These are phyloP conservation scores for Callitettix versicolor DNA, from an alignment of 1,140 invertebrate species.

Conservation along the genomic window DNA sequence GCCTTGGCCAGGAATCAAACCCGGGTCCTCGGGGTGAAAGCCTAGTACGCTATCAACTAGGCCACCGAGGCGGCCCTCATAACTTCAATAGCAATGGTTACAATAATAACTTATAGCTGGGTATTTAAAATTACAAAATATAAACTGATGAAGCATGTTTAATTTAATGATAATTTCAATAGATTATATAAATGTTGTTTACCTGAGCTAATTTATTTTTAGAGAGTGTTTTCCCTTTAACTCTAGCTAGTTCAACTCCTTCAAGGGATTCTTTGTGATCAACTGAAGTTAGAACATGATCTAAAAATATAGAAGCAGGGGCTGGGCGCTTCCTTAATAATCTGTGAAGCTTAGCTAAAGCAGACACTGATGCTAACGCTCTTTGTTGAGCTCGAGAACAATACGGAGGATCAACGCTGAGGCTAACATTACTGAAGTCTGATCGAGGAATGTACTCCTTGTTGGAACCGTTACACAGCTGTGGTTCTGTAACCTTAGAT, in stretches of 20 bases:
- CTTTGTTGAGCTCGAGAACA: slow-evolving; percentile 40
- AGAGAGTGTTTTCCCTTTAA: slow-evolving; percentile 15
- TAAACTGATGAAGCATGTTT: no score
- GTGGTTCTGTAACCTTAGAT: background rate
- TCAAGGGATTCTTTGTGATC: slow-evolving; percentile 7
- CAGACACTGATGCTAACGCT: slow-evolving; percentile 69
- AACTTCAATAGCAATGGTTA: background rate
- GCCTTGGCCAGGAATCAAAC: no score
- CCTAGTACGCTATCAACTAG: no score
- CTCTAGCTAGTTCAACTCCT: slow-evolving; percentile 2
- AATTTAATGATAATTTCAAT: no score
- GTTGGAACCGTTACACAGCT: background rate
- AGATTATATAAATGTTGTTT: no score
- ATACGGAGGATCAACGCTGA: background rate
- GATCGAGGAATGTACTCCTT: background rate
- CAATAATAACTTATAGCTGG: no score
- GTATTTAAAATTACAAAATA: no score
- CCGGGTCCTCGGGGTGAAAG: no score
- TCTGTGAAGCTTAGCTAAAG: slow-evolving; percentile 60
- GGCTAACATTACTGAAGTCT: background rate
- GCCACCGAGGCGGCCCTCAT: no score
- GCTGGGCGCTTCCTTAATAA: slow-evolving; percentile 67
- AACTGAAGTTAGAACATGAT: slow-evolving; percentile 52
- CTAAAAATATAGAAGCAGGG: slow-evolving; percentile 70
- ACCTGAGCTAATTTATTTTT: slow-evolving; percentile 32